These are phyloP conservation scores for Xylocampa areola DNA, from an alignment of 2,888 invertebrate genomes.

Conservation along the genomic window DNA sequence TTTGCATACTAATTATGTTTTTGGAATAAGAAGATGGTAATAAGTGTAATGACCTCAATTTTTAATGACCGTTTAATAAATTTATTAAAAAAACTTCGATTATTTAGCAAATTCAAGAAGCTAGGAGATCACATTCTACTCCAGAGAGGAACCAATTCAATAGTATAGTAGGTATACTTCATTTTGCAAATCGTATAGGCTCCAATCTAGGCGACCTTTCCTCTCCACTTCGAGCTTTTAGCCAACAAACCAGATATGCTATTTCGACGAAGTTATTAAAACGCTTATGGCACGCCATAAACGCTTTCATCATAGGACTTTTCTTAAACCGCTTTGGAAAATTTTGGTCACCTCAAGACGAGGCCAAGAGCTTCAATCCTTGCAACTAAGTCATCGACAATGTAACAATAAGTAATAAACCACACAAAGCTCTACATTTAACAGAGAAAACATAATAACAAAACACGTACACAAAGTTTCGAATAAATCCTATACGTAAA, in stretches of 20 bases:
- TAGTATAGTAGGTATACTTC: too few relatives aligned
- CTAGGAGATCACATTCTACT: too few relatives aligned
- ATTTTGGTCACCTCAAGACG: background rate
- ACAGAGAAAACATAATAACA: constrained; percentile 35
- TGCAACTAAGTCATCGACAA: constrained; percentile 4
- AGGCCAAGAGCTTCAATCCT: background rate
- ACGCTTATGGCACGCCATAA: too few relatives aligned
- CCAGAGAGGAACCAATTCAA: too few relatives aligned
- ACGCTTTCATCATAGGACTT: too few relatives aligned
- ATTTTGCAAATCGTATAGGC: too few relatives aligned
- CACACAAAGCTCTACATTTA: constrained; percentile 20
- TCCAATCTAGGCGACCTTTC: too few relatives aligned
- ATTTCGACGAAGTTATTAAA: too few relatives aligned
- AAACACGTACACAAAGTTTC: constrained; percentile 33
- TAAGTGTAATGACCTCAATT: constrained; percentile 14
- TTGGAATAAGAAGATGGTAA: constrained; percentile 1
- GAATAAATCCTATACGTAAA: constrained; percentile 37
- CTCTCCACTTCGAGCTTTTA: too few relatives aligned
- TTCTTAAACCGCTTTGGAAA: background rate
- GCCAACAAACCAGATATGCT: too few relatives aligned
- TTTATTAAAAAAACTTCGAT: background rate
- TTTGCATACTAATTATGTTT: constrained; percentile 37
- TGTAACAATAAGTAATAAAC: constrained; percentile 36
- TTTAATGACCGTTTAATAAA: background rate
- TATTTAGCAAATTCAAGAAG: background rate